These are phyloP conservation scores for Coelinius sp. DNA, from an alignment of 2,888 invertebrate species.

Conservation along the genomic window DNA sequence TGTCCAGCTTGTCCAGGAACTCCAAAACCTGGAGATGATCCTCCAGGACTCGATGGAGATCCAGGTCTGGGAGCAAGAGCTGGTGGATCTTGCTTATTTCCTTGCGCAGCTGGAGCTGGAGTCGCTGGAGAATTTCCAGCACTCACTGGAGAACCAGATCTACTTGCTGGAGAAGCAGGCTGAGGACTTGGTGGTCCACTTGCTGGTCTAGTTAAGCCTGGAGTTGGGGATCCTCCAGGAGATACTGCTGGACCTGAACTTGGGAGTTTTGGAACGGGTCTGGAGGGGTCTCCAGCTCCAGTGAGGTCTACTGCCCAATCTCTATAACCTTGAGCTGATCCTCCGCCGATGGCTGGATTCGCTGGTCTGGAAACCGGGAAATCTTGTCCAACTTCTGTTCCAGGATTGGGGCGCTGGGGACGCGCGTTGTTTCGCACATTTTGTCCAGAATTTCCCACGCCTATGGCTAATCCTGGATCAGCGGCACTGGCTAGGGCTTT, in stretches of 20 bases:
- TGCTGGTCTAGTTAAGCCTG: not conserved
- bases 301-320: conserved; percentile 64
- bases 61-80: conserved; percentile 30
- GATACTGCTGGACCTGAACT: conserved; percentile 53
- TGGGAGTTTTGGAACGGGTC: conserved; percentile 53
- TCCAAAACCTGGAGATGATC: conserved; percentile 7
- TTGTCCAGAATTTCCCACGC: conserved; percentile 53
- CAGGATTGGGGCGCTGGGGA: conserved; percentile 59
- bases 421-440: conserved; percentile 53
- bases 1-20: conserved; percentile 27
- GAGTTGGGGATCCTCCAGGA: not conserved
- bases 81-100: not conserved
- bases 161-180: conserved; percentile 26
- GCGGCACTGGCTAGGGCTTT: conserved; percentile 55
- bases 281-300: conserved; percentile 59
- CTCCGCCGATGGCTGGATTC: conserved; percentile 52
- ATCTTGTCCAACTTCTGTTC: conserved; percentile 65
- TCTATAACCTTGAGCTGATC: conserved; percentile 56
- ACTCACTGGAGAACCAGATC: too few relatives aligned
- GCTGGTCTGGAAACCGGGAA: conserved; percentile 49
- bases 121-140: not conserved
- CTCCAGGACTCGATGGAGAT: conserved; percentile 9
- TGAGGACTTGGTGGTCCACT: not conserved
- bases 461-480: conserved; percentile 59
- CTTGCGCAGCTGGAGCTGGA: not conserved